A percentile compares a stretch with the other conserved stretches of the same genome.
Conservation (phyloP, 2,113 vertebrate species). For the Nerophis lumbriciformis region DNA sequence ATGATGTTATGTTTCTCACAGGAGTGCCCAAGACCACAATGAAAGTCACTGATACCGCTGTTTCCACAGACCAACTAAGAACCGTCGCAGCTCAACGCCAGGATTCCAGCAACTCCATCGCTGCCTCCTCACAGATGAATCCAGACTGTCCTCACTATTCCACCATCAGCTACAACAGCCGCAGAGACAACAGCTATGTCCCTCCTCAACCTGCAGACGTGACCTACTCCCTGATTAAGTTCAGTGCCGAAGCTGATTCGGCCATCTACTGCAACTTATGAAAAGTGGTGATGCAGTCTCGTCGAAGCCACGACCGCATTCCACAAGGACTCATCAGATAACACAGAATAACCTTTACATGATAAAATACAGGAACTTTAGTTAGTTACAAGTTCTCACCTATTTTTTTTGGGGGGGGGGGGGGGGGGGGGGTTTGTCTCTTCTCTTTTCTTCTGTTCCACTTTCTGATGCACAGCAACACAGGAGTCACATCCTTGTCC, state of each 20-base stretch:
- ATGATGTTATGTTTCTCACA: slow-evolving; percentile 9
- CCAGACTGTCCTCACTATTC: slow-evolving; percentile 32
- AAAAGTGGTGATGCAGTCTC: background rate
- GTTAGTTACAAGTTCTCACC: background rate
- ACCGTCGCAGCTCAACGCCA: background rate
- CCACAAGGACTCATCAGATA: background rate
- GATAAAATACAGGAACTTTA: background rate
- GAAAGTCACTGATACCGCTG: background rate
- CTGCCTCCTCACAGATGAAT: background rate
- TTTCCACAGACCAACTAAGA: background rate
- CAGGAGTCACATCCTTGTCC: slow-evolving; percentile 3
- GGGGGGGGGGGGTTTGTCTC: background rate
- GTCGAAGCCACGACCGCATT: background rate
- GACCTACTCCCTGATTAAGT: slow-evolving; percentile 20
- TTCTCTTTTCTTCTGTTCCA: background rate
- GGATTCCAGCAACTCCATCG: background rate
- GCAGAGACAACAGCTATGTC: background rate
- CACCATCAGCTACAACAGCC: slow-evolving; percentile 26
- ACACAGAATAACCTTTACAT: too few relatives aligned
- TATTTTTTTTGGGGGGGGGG: too few relatives aligned
- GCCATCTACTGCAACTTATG: slow-evolving; percentile 4
- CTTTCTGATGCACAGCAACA: background rate
- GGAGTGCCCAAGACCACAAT: background rate
- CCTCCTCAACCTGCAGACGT: background rate
- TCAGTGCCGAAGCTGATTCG: background rate